phyloP scores from a whole-genome alignment of 2,797 vertebrate genomes.

The Xiphorhynchus erythropygius region DNA sequence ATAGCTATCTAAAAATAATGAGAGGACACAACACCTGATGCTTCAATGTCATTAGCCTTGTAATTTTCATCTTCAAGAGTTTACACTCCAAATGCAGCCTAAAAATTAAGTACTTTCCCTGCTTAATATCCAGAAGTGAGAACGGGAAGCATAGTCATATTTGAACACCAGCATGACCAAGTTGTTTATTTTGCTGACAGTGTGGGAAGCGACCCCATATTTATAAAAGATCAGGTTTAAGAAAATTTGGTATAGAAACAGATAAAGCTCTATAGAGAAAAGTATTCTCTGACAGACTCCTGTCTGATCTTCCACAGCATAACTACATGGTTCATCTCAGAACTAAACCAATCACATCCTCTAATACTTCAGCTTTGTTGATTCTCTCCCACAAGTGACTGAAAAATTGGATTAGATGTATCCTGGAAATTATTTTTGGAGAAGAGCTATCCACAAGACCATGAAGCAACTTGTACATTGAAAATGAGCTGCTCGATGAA shows the following conservation, averaged over 20 bases:
- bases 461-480: background rate
- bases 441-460: background rate
- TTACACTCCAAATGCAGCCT: background rate
- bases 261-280: background rate
- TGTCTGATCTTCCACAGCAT: background rate
- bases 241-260: background rate
- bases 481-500: background rate
- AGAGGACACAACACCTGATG: background rate
- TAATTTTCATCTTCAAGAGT: background rate
- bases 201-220: background rate
- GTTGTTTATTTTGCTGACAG: background rate
- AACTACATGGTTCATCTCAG: background rate
- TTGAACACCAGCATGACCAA: background rate
- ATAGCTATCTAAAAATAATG: background rate
- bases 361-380: background rate
- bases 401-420: background rate
- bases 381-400: background rate
- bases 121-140: background rate
- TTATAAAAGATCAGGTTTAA: rapidly evolving
- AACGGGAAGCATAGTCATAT: background rate
- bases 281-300: background rate
- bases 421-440: background rate
- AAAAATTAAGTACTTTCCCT: background rate
- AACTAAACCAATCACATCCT: background rate
- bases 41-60: background rate